Evolutionary conservation across 37 sponge, comb jelly and placozoan species (phyloP).

Genomic region (Spongilla lacustris): DNA sequence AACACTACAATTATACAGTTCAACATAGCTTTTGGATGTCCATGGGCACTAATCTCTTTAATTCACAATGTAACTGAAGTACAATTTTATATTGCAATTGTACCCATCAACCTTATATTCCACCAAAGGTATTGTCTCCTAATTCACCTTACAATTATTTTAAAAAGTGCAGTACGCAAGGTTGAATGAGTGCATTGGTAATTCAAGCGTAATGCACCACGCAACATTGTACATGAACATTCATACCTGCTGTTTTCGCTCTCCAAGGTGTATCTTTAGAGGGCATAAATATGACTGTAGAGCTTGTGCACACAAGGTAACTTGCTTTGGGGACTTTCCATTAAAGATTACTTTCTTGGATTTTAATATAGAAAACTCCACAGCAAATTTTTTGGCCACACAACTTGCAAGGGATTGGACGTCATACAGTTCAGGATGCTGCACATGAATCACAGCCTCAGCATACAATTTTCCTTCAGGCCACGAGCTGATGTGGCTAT

Average conservation of each 20-base stretch:
- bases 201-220: too few relatives aligned
- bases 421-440: not conserved
- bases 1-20: too few relatives aligned
- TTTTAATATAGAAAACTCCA: not conserved
- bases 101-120: too few relatives aligned
- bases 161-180: too few relatives aligned
- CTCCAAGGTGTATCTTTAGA: slow-evolving; percentile 1
- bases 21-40: too few relatives aligned
- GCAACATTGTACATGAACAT: too few relatives aligned
- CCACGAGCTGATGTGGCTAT: not conserved
- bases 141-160: too few relatives aligned
- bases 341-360: not conserved
- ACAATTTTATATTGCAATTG: too few relatives aligned
- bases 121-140: too few relatives aligned
- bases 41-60: too few relatives aligned
- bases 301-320: not conserved
- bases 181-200: too few relatives aligned
- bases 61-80: too few relatives aligned
- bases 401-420: not conserved
- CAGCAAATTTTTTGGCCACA: not conserved
- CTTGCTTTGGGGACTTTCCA: not conserved
- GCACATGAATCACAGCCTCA: not conserved
- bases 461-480: not conserved
- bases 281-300: not conserved
- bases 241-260: not conserved